phyloP scores from a whole-genome alignment of 2,797 vertebrate species.

The Enteromius treurensis region DNA sequence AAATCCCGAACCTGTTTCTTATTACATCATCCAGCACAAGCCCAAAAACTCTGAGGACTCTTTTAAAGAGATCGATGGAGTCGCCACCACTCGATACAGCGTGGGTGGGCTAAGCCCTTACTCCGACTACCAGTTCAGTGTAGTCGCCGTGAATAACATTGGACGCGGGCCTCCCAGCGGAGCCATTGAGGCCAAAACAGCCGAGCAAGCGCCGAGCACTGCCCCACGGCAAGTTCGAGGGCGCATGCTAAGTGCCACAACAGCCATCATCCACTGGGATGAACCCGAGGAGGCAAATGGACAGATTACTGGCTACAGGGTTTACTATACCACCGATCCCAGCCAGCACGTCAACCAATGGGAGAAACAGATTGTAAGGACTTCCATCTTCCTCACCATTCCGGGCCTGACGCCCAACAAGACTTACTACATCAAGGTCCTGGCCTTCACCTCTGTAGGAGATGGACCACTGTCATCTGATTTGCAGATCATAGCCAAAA shows the following conservation, averaged over 20 bases:
- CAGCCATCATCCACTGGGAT: constrained; percentile 97
- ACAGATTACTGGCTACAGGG: constrained; percentile 95
- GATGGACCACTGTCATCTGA: constrained; percentile 96
- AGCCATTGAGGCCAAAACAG: constrained; percentile 91
- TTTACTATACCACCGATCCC: constrained; percentile 95
- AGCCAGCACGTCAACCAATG: constrained; percentile 90
- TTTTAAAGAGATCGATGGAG: constrained; percentile 97
- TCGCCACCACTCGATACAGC: constrained; percentile 96
- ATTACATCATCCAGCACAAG: constrained; percentile 98
- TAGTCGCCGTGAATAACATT: constrained; percentile 97
- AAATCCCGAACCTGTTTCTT: constrained; percentile 95
- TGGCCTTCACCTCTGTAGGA: constrained; percentile 96
- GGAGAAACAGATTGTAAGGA: constrained; percentile 96
- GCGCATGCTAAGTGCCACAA: constrained; percentile 95
- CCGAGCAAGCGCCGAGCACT: constrained; percentile 96
- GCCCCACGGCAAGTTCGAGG: constrained; percentile 93
- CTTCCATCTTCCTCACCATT: constrained; percentile 93
- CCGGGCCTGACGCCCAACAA: constrained; percentile 93
- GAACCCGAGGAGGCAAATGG: constrained; percentile 97
- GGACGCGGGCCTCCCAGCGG: constrained; percentile 93
- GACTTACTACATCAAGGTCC: constrained; percentile 95
- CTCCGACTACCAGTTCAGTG: constrained; percentile 95
- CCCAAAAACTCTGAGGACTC: constrained; percentile 91
- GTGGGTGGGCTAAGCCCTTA: constrained; percentile 97
- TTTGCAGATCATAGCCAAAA: constrained; percentile 97